Evolutionary conservation across 2,797 vertebrate species (phyloP).

Genomic region (Tachyglossus aculeatus): DNA sequence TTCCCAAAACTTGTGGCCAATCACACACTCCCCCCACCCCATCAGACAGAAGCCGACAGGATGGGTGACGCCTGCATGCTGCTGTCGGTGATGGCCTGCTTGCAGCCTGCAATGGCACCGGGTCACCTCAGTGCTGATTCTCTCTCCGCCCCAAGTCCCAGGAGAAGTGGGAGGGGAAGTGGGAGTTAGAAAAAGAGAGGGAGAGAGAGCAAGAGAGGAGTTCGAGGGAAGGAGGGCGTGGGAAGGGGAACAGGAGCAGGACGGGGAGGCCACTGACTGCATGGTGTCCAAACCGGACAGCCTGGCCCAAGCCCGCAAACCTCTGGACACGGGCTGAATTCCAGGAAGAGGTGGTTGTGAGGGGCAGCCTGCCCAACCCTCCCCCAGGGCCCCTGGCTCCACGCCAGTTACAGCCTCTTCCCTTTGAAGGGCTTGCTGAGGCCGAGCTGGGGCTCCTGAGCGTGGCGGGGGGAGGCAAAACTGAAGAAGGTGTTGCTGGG

Average conservation of each 20-base stretch:
- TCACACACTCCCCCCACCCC: no score
- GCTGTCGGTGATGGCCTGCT: no score
- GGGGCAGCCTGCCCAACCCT: neutral
- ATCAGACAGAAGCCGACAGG: no score
- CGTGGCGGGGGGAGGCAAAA: constrained; percentile 59
- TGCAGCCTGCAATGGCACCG: constrained; percentile 7
- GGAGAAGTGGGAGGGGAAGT: no score
- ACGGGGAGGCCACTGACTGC: neutral
- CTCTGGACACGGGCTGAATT: neutral
- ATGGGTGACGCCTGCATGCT: no score
- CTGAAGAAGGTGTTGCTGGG: constrained; percentile 56
- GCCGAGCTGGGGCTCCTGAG: constrained; percentile 47
- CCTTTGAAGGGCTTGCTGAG: constrained; percentile 64
- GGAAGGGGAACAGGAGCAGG: neutral
- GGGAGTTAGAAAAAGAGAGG: no score
- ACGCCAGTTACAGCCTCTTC: constrained; percentile 58
- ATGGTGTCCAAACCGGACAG: neutral
- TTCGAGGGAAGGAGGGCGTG: neutral
- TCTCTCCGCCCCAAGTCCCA: no score
- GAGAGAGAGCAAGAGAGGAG: no score
- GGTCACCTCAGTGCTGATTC: no score
- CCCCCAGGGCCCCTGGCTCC: neutral
- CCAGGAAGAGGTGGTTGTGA: neutral
- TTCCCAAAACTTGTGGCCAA: no score
- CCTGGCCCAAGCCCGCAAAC: neutral